Conservation (phyloP, 1,140 invertebrate species). For the Ganaspis sp. region DNA sequence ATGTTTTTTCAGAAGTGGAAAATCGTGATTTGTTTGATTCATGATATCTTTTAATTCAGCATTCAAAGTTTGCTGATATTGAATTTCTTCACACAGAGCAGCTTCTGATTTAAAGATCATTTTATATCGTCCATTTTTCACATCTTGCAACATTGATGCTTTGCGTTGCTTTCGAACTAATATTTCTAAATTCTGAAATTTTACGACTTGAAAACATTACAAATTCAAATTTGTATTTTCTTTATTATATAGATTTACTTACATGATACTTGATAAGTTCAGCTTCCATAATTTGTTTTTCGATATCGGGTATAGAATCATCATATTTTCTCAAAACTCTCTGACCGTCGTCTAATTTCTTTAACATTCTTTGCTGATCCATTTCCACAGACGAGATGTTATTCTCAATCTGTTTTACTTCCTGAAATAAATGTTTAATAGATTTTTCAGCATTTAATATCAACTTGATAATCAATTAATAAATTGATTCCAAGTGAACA, state of each 20-base stretch:
- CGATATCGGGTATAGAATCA: constrained; percentile 68
- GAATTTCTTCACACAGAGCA: constrained; percentile 71
- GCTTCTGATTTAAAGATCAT: constrained; percentile 74
- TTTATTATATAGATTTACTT: constrained; percentile 43
- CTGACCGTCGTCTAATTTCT: constrained; percentile 60
- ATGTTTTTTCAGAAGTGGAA: constrained; percentile 76
- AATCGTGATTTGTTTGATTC: constrained; percentile 77
- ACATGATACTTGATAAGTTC: constrained; percentile 72
- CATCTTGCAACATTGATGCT: constrained; percentile 76
- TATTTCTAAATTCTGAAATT: constrained; percentile 78
- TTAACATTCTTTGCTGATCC: constrained; percentile 53
- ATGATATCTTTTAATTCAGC: constrained; percentile 76
- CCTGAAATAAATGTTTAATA: constrained; percentile 56
- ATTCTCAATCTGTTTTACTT: constrained; percentile 62
- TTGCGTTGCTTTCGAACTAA: constrained; percentile 80
- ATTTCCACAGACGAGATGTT: constrained; percentile 58
- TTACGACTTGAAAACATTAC: background rate
- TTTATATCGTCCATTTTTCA: constrained; percentile 74
- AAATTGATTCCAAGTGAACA: too few relatives aligned
- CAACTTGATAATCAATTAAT: too few relatives aligned
- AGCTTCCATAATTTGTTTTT: constrained; percentile 73
- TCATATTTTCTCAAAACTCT: constrained; percentile 58
- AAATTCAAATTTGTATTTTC: background rate
- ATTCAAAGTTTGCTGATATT: constrained; percentile 76
- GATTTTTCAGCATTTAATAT: too few relatives aligned